These are phyloP conservation scores for Orientallactaga sibirica DNA, from an alignment of 2,797 vertebrate genomes.

Conservation along the genomic window DNA sequence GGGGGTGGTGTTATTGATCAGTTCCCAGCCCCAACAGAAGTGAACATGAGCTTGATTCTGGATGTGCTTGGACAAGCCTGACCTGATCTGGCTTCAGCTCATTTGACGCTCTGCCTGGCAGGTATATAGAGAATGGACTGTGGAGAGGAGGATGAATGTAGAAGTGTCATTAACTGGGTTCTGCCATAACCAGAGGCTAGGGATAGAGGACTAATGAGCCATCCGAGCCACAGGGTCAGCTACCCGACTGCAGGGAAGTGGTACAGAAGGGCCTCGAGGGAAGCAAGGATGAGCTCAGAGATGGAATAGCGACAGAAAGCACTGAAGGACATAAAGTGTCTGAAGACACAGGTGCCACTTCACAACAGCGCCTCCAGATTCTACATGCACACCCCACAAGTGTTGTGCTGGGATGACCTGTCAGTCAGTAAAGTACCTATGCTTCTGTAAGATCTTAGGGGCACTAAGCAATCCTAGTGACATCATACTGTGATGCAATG, in stretches of 20 bases:
- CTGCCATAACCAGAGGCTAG: neutral
- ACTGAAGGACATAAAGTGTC: neutral
- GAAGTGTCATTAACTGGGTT: neutral
- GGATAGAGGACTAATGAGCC: neutral
- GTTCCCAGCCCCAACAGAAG: neutral
- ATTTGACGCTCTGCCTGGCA: neutral
- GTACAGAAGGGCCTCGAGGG: accelerated
- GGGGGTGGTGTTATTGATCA: too few relatives aligned
- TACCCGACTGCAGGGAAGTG: neutral
- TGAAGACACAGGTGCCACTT: neutral
- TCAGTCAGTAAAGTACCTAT: too few relatives aligned
- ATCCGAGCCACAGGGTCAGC: neutral
- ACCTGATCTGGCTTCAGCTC: neutral
- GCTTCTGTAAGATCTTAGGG: neutral
- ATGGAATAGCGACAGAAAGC: neutral
- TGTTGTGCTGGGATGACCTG: too few relatives aligned
- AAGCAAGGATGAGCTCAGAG: neutral
- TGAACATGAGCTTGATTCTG: neutral
- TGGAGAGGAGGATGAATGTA: neutral
- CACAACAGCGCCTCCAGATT: too few relatives aligned
- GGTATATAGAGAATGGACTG: accelerated
- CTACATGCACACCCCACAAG: neutral
- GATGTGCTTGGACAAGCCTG: neutral
- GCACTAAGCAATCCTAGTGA: neutral
- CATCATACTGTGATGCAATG: neutral